A percentile compares a stretch with the other conserved stretches of the same genome.
These are phyloP conservation scores for Cacatua alba DNA, from an alignment of 2,113 vertebrate genomes.

Conservation along the genomic window DNA sequence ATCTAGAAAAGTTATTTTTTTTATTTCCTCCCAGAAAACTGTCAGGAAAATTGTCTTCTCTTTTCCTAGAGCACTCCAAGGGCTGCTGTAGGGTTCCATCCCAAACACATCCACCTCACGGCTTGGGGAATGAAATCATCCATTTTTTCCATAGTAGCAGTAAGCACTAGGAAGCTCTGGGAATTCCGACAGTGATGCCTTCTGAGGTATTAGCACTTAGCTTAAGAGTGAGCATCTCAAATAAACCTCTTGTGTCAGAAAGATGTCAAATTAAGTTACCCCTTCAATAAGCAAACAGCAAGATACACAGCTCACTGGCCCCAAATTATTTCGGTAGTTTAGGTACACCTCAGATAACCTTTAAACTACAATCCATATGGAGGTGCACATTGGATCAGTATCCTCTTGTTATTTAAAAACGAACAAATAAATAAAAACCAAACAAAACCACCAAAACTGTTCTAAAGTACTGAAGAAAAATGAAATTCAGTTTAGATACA, in stretches of 20 bases:
- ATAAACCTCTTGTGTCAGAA: background rate
- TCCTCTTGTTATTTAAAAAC: background rate
- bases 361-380: background rate
- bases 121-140: background rate
- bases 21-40: background rate
- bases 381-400: background rate
- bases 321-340: background rate
- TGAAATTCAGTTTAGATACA: background rate
- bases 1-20: background rate
- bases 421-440: background rate
- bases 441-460: no score
- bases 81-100: background rate
- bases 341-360: background rate
- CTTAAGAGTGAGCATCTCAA: background rate
- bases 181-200: background rate
- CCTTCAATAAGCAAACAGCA: background rate
- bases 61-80: background rate
- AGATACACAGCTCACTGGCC: background rate
- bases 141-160: conserved; percentile 14
- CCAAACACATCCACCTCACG: background rate
- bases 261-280: background rate
- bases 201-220: background rate
- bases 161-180: background rate
- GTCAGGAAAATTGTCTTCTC: background rate
- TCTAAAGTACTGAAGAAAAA: background rate